Evolutionary conservation across 2,797 vertebrate genomes (phyloP), one percentile per base, ranked within the genome.

Genomic region (Synaphobranchus kaupii): DNA sequence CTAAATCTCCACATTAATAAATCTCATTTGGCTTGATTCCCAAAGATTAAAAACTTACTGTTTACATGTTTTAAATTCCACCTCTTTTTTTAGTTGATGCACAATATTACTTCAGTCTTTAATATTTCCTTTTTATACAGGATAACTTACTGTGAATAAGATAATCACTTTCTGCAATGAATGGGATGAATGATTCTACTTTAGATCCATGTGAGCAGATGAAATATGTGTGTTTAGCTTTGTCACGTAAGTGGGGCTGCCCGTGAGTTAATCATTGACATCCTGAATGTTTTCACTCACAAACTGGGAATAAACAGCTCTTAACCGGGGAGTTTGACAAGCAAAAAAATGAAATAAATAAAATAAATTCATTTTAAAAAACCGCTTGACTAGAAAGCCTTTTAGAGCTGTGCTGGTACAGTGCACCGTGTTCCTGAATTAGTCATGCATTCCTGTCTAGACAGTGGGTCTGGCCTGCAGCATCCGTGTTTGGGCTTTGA

Each of bases 371-470:
- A 73, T 73, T 73, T 66, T 28, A n/a, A 66, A 66, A 56, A 66
- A n/a, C 13, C 68, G 7, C 31, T 34, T 73, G 28, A 31, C 66
- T 31, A 73, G 68, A 73, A 73, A 34, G 28, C 12, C 73, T 78
- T 78, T 47, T 34, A 47, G 34, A 44, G 73, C 73, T 20, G 5
- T 34, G 20, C 20, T 78, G 39, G 34, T 47, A 22, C 73, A 31
- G 34, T 22, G 73, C 34, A 7, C 10, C 20, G 39, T 78, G 73
- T 78, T 34, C 39, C 73, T 78, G 39, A 78, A 78, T 78, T 78
- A 78, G 73, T 78, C 73, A 78, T 78, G 6, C 73, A 78, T 78
- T 78, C 73, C 73, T 78, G 73, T 78, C 73, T 78, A 78, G 73
- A 78, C 73, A 78, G 73, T 47, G 73, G 39, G 73, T 78, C 73